A percentile compares a stretch with the other conserved stretches of the same genome.
Conservation (phyloP, 2,113 vertebrate genomes). For the Tragelaphus imberbis region DNA sequence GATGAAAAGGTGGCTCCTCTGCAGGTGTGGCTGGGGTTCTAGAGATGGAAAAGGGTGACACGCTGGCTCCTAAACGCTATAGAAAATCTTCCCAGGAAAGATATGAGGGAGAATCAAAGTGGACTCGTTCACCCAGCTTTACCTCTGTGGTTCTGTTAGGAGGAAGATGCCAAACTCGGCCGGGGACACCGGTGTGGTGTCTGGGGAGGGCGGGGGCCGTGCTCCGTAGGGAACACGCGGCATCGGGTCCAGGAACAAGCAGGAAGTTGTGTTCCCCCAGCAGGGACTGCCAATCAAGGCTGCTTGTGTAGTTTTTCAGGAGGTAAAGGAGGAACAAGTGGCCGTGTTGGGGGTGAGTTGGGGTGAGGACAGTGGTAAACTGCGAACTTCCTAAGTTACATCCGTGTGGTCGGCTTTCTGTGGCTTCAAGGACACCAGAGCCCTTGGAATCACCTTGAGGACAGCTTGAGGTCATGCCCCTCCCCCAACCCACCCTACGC, state of each 20-base stretch:
- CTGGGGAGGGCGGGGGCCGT: accelerated
- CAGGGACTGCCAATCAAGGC: not conserved
- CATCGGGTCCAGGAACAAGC: not conserved
- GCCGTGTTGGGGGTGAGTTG: accelerated
- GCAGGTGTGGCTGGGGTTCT: not conserved
- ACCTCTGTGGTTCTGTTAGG: not conserved
- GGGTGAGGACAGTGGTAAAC: not conserved
- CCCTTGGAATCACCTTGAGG: not conserved
- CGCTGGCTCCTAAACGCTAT: accelerated
- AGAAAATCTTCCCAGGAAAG: not conserved
- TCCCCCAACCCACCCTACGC: accelerated
- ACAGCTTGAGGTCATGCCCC: not conserved
- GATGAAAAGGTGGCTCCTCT: not conserved
- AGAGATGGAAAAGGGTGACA: not conserved
- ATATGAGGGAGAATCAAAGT: accelerated
- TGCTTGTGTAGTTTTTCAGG: not conserved
- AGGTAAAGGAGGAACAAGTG: not conserved
- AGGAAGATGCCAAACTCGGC: not conserved
- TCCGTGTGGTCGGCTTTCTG: not conserved
- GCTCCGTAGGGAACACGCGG: no score
- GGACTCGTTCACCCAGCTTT: not conserved
- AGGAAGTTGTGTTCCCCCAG: not conserved
- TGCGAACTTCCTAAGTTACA: not conserved
- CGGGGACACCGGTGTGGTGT: accelerated
- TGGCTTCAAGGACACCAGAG: not conserved